A percentile compares a stretch with the other conserved stretches of the same genome.
phyloP scores from a whole-genome alignment of 2,888 invertebrate species.

The Cephalotes varians region DNA sequence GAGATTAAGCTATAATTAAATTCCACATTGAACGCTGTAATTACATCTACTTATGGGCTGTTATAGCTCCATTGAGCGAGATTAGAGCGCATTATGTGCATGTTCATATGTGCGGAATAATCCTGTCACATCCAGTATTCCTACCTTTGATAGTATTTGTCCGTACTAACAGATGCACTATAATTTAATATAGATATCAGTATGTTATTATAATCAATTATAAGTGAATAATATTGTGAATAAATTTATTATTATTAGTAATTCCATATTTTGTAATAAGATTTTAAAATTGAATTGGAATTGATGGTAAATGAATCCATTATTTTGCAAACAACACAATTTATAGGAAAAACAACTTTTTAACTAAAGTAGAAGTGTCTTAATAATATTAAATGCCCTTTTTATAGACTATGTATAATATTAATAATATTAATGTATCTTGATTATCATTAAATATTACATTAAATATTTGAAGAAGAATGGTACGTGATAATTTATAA shows the following conservation, averaged over 20 bases:
- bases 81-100: constrained; percentile 37
- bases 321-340: neutral
- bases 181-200: constrained; percentile 13
- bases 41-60: constrained; percentile 28
- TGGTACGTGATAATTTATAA: constrained; percentile 1
- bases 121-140: constrained; percentile 24
- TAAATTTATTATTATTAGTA: neutral
- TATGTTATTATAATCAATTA: constrained; percentile 16
- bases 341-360: neutral
- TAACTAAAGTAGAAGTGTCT: neutral
- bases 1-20: constrained; percentile 18
- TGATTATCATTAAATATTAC: neutral
- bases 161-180: neutral
- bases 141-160: constrained; percentile 3
- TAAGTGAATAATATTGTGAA: constrained; percentile 16
- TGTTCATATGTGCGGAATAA: constrained; percentile 31
- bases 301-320: neutral
- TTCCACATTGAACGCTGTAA: constrained; percentile 25
- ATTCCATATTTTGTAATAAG: neutral
- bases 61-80: constrained; percentile 36
- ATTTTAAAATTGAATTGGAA: neutral
- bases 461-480: neutral
- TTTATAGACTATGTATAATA: neutral
- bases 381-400: neutral
- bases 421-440: neutral